A percentile compares a stretch with the other conserved stretches of the same genome.
Evolutionary conservation across 1,140 invertebrate genomes (phyloP).

Genomic region (Sinonovacula constricta): DNA sequence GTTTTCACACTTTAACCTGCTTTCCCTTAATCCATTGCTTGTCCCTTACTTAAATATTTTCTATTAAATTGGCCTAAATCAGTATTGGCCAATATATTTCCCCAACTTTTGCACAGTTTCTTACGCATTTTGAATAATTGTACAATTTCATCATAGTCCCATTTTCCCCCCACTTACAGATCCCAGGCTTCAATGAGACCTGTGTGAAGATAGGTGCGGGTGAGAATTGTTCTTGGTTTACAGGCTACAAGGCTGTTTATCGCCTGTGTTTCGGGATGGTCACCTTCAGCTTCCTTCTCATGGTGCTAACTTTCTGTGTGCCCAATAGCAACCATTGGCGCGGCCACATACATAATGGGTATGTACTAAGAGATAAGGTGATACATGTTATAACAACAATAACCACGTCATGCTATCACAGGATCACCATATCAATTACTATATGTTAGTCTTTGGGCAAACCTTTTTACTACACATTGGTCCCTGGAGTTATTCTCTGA

Average conservation of each 20-base stretch:
- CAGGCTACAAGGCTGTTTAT: conserved; percentile 80
- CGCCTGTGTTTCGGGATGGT: conserved; percentile 78
- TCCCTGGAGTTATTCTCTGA: neutral
- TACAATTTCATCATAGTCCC: too few species aligned
- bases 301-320: conserved; percentile 76
- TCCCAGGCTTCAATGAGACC: conserved; percentile 77
- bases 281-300: conserved; percentile 76
- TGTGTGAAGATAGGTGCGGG: conserved; percentile 76
- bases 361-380: conserved; percentile 50
- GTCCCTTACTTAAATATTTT: too few species aligned
- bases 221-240: conserved; percentile 76
- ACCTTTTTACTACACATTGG: neutral
- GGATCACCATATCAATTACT: neutral
- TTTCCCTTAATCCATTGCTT: too few species aligned
- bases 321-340: conserved; percentile 76
- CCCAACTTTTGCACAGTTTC: neutral
- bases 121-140: neutral
- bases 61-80: too few species aligned
- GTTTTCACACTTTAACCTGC: too few species aligned
- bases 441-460: too few species aligned
- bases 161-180: conserved; percentile 69
- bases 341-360: conserved; percentile 79
- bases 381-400: neutral
- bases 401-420: neutral
- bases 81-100: neutral